Conservation (phyloP, 2,113 vertebrate genomes). For the Cephalopholis sonnerati region DNA sequence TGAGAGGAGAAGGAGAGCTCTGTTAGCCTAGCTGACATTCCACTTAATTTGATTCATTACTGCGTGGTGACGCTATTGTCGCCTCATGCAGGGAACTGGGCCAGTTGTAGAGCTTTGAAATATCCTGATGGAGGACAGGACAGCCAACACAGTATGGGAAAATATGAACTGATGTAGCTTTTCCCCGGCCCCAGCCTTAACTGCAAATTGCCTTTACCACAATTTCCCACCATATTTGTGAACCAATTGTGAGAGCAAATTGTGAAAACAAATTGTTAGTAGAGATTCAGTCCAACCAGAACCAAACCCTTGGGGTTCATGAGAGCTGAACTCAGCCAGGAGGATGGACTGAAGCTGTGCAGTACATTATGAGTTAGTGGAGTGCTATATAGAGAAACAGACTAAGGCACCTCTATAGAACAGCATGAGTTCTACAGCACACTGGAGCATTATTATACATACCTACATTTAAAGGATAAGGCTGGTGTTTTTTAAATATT, state of each 20-base stretch:
- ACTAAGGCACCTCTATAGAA: not conserved
- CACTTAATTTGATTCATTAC: conserved; percentile 85
- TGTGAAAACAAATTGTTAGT: conserved; percentile 35
- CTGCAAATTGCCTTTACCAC: conserved; percentile 38
- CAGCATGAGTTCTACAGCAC: not conserved
- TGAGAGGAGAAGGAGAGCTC: conserved; percentile 71
- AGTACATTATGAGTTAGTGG: not conserved
- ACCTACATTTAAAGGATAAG: not conserved
- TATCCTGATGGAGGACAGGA: conserved; percentile 59
- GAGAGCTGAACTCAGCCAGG: conserved; percentile 5
- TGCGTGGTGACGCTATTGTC: conserved; percentile 67
- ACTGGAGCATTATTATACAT: not conserved
- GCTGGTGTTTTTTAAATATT: not conserved
- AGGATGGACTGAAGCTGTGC: not conserved
- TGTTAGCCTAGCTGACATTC: conserved; percentile 80
- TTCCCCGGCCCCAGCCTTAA: conserved; percentile 7
- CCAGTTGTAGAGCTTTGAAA: conserved; percentile 65
- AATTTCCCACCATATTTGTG: conserved; percentile 46
- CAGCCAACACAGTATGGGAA: conserved; percentile 32
- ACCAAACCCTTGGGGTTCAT: conserved; percentile 9
- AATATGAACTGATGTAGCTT: conserved; percentile 24
- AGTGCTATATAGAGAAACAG: not conserved
- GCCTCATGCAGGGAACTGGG: conserved; percentile 76
- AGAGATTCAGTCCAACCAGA: conserved; percentile 10
- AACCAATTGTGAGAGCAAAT: conserved; percentile 19